Evolutionary conservation across 1,140 invertebrate species (phyloP).

Genomic region (Lasioglossum albipes): DNA sequence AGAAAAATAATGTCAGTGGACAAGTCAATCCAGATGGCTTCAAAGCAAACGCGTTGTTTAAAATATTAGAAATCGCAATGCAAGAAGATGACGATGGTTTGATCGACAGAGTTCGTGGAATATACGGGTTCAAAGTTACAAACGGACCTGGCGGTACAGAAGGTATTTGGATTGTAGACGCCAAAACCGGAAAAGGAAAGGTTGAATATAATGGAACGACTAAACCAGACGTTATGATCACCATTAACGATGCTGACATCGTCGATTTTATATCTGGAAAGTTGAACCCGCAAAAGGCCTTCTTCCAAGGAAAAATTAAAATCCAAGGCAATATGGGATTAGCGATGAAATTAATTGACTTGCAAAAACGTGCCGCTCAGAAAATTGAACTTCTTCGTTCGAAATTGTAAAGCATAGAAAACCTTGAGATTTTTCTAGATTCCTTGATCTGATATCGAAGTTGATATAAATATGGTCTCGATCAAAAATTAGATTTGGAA

Average conservation of each 20-base stretch:
- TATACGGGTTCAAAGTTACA: constrained; percentile 93
- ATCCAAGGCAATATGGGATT: constrained; percentile 97
- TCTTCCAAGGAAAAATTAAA: constrained; percentile 98
- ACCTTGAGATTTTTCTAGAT: neutral
- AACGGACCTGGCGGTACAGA: constrained; percentile 87
- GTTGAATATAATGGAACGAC: constrained; percentile 89
- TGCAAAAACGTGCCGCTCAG: constrained; percentile 86
- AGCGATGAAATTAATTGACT: constrained; percentile 95
- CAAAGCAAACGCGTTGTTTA: constrained; percentile 88
- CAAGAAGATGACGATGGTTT: constrained; percentile 89
- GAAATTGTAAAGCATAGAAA: constrained; percentile 83
- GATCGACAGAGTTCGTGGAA: constrained; percentile 91
- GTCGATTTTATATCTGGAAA: constrained; percentile 93
- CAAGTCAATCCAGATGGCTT: constrained; percentile 82
- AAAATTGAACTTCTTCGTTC: constrained; percentile 87
- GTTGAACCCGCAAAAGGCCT: constrained; percentile 96
- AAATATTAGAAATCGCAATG: constrained; percentile 90
- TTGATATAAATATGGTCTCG: neutral
- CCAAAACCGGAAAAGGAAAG: constrained; percentile 92
- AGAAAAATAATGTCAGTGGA: constrained; percentile 60
- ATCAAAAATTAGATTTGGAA: neutral
- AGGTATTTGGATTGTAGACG: constrained; percentile 94
- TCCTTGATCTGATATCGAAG: neutral
- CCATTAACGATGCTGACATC: constrained; percentile 92
- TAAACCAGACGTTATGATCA: constrained; percentile 96